Evolutionary conservation across 1,140 invertebrate species (phyloP).

Genomic region (Calliphora vicina): DNA sequence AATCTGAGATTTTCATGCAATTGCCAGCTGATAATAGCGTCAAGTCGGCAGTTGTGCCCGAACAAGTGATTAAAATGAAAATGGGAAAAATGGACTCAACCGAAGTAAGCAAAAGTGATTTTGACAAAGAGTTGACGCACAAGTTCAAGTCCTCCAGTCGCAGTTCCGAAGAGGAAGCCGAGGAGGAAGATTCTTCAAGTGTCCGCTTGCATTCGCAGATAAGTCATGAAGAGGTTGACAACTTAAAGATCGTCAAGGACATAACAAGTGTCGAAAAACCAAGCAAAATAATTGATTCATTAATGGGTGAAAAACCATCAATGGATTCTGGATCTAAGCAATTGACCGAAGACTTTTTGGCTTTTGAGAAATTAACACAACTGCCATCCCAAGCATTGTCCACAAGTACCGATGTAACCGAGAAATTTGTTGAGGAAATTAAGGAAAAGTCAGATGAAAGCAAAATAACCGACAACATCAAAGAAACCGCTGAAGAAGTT

Average conservation of each 20-base stretch:
- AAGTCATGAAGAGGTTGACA: slow-evolving; percentile 46
- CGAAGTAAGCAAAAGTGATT: slow-evolving; percentile 60
- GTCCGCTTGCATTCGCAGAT: background rate
- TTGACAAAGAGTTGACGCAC: slow-evolving; percentile 60
- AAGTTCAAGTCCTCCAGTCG: slow-evolving; percentile 59
- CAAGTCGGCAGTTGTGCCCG: slow-evolving; percentile 57
- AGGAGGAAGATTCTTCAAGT: slow-evolving; percentile 38
- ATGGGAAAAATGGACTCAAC: slow-evolving; percentile 58
- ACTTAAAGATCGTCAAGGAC: slow-evolving; percentile 53
- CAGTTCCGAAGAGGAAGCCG: slow-evolving; percentile 54
- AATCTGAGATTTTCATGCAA: slow-evolving; percentile 65
- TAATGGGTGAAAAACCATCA: background rate
- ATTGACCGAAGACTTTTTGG: slow-evolving; percentile 57
- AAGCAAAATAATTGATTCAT: slow-evolving; percentile 45
- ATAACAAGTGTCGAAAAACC: slow-evolving; percentile 54
- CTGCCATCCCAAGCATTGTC: slow-evolving; percentile 43
- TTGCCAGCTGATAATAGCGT: slow-evolving; percentile 62
- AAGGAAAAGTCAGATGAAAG: slow-evolving; percentile 49
- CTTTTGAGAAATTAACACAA: slow-evolving; percentile 56
- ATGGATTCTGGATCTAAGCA: slow-evolving; percentile 26
- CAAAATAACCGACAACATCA: background rate
- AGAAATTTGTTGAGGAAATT: slow-evolving; percentile 57
- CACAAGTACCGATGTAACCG: slow-evolving; percentile 41
- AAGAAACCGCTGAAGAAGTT: slow-evolving; percentile 29
- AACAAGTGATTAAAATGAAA: slow-evolving; percentile 63